These are phyloP conservation scores for Alfaro cultratus DNA, from an alignment of 2,797 vertebrate species.

Conservation along the genomic window DNA sequence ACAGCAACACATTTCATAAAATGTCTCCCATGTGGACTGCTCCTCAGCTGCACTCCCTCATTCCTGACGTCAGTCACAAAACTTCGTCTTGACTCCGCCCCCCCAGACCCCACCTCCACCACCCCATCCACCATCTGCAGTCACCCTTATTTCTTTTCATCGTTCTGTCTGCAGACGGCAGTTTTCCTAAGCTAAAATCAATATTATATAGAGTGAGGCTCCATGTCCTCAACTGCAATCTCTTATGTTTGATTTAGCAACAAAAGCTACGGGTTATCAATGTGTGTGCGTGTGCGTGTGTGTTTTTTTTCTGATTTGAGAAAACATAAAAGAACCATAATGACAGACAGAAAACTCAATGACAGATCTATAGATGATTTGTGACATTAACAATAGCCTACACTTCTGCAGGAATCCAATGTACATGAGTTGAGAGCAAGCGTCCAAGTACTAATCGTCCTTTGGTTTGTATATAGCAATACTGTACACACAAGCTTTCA, in stretches of 20 bases:
- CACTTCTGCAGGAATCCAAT: background rate
- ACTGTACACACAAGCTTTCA: background rate
- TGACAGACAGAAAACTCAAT: background rate
- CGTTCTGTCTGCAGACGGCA: conserved; percentile 29
- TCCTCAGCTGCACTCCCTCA: conserved; percentile 18
- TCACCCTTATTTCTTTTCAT: conserved; percentile 19
- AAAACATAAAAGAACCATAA: background rate
- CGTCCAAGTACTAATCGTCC: background rate
- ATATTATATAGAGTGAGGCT: conserved; percentile 50
- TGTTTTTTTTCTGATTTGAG: background rate
- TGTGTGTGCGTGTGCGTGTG: background rate
- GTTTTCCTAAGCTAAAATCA: conserved; percentile 59
- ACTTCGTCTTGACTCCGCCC: conserved; percentile 8
- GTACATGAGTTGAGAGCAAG: background rate
- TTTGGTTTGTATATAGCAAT: background rate
- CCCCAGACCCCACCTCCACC: conserved; percentile 2
- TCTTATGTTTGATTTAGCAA: conserved; percentile 42
- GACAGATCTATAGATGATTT: background rate
- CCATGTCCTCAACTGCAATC: conserved; percentile 49
- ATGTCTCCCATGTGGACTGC: conserved; percentile 13
- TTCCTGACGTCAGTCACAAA: conserved; percentile 33
- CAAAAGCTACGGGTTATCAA: background rate
- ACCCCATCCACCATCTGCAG: conserved; percentile 10
- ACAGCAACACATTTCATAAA: conserved; percentile 47
- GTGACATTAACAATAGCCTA: background rate